These are phyloP conservation scores for Eulithis testata DNA, from an alignment of 2,888 invertebrate genomes.

Conservation along the genomic window DNA sequence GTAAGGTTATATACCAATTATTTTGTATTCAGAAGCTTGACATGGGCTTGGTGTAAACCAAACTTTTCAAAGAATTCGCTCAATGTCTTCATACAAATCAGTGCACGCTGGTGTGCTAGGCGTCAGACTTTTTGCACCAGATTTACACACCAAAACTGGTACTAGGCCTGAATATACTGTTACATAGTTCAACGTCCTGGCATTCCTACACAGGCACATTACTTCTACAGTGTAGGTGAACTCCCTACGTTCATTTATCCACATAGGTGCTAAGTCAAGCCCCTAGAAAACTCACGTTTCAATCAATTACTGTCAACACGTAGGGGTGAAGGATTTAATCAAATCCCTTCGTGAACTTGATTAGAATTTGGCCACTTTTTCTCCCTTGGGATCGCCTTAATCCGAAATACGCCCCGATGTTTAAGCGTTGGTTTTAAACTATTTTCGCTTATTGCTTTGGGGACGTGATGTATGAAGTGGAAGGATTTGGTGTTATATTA, in stretches of 20 bases:
- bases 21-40: too few relatives aligned
- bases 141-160: too few relatives aligned
- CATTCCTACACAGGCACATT: not conserved
- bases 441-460: constrained; percentile 64
- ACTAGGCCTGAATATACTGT: too few relatives aligned
- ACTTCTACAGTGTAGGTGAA: not conserved
- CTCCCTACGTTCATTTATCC: constrained; percentile 17
- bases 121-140: too few relatives aligned
- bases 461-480: constrained; percentile 39
- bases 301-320: constrained; percentile 82
- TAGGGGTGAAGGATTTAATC: constrained; percentile 80
- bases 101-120: too few relatives aligned
- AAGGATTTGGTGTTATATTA: constrained; percentile 24
- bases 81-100: too few relatives aligned
- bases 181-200: too few relatives aligned
- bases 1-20: too few relatives aligned
- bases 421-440: constrained; percentile 79
- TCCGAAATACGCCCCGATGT: constrained; percentile 76
- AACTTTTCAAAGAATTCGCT: too few relatives aligned
- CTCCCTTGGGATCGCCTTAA: constrained; percentile 70
- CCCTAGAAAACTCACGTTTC: constrained; percentile 56
- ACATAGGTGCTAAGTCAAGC: constrained; percentile 35
- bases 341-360: constrained; percentile 74
- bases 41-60: too few relatives aligned
- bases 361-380: constrained; percentile 74